A percentile compares a stretch with the other conserved stretches of the same genome.
These are phyloP conservation scores for Lithobates sylvaticus DNA, from an alignment of 2,797 vertebrate species.

Conservation along the genomic window DNA sequence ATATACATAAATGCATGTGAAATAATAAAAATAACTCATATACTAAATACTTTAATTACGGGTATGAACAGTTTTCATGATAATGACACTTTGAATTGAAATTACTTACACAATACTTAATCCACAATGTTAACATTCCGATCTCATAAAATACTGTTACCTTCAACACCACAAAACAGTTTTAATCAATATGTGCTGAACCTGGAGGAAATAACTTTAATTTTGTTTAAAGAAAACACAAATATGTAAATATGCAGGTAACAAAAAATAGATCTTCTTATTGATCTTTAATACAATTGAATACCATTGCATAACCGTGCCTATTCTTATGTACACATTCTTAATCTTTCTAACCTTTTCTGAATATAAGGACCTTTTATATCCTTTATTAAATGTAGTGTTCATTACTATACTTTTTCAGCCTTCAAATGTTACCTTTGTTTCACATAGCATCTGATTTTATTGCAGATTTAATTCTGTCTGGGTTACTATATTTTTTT, in stretches of 20 bases:
- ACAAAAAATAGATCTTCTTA: background rate
- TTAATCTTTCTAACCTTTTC: conserved; percentile 6
- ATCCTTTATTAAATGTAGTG: background rate
- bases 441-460: background rate
- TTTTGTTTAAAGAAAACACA: background rate
- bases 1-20: no score
- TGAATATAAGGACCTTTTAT: background rate
- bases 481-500: background rate
- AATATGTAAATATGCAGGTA: background rate
- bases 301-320: background rate
- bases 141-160: no score
- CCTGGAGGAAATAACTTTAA: background rate
- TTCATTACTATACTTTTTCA: background rate
- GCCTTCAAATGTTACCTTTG: background rate
- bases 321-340: background rate
- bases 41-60: no score
- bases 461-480: background rate
- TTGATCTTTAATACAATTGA: background rate
- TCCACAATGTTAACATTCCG: no score
- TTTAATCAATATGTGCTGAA: background rate
- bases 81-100: no score
- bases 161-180: no score
- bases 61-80: no score
- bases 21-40: no score
- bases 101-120: no score